Percentiles rank a stretch among this genome's conserved stretches.
phyloP scores from a whole-genome alignment of 2,888 invertebrate species.

The Diplolepis rosae region DNA sequence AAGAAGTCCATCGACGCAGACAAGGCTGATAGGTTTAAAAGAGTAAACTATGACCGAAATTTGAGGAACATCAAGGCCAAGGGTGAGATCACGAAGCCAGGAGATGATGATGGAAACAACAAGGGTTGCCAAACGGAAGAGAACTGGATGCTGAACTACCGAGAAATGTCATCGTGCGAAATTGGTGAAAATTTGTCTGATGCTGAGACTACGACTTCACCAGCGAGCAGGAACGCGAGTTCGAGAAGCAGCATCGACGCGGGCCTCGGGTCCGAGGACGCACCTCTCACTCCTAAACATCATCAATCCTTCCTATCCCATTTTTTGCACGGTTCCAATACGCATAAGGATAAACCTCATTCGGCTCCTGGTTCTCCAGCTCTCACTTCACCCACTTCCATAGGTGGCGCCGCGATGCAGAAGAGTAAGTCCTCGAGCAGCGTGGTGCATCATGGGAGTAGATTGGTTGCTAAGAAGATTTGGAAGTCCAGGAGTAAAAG shows the following conservation, averaged over 20 bases:
- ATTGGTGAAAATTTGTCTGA: slow-evolving; percentile 69
- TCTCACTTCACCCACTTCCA: slow-evolving; percentile 74
- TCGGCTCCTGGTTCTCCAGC: slow-evolving; percentile 76
- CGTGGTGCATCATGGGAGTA: slow-evolving; percentile 83
- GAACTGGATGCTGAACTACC: slow-evolving; percentile 81
- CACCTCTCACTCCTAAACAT: slow-evolving; percentile 74
- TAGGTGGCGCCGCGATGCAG: slow-evolving; percentile 85
- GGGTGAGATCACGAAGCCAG: slow-evolving; percentile 82
- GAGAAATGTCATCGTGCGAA: slow-evolving; percentile 73
- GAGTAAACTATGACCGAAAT: slow-evolving; percentile 91
- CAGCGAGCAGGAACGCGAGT: slow-evolving; percentile 75
- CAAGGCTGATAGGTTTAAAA: slow-evolving; percentile 87
- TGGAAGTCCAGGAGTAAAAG: slow-evolving; percentile 90
- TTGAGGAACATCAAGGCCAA: slow-evolving; percentile 88
- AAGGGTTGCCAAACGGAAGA: slow-evolving; percentile 88
- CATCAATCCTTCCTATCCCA: slow-evolving; percentile 80
- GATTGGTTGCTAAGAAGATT: slow-evolving; percentile 88
- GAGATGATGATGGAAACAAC: slow-evolving; percentile 85
- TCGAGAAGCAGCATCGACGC: slow-evolving; percentile 76
- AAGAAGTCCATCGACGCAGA: slow-evolving; percentile 90
- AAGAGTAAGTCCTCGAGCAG: slow-evolving; percentile 92
- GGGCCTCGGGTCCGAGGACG: slow-evolving; percentile 72
- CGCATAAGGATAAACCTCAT: slow-evolving; percentile 73
- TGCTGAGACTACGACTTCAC: slow-evolving; percentile 68
- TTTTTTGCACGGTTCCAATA: slow-evolving; percentile 76